A percentile compares a stretch with the other conserved stretches of the same genome.
Conservation (phyloP, 2,113 vertebrate genomes). For the Colinus virginianus region DNA sequence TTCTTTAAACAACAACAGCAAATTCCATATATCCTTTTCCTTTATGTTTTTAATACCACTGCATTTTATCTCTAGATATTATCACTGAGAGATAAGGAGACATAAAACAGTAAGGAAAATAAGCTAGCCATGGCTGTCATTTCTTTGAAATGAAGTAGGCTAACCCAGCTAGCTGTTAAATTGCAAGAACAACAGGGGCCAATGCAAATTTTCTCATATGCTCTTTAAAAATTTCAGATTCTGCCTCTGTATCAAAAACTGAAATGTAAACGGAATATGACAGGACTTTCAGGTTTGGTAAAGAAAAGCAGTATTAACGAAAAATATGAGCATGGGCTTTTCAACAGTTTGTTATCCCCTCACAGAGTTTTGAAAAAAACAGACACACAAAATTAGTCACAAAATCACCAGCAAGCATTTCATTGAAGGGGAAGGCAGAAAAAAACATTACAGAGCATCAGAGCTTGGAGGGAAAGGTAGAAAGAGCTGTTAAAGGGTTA, state of each 20-base stretch:
- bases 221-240: neutral
- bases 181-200: neutral
- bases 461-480: neutral
- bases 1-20: neutral
- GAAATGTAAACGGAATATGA: conserved; percentile 21
- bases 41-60: neutral
- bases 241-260: neutral
- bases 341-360: conserved; percentile 16
- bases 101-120: neutral
- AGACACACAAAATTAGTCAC: conserved; percentile 46
- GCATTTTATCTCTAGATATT: neutral
- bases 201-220: neutral
- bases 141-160: neutral
- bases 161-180: neutral
- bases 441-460: conserved; percentile 39
- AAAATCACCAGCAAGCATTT: conserved; percentile 43
- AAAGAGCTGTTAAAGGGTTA: conserved; percentile 51
- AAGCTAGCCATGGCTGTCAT: neutral
- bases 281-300: conserved; percentile 31
- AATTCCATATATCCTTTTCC: neutral
- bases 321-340: conserved; percentile 22
- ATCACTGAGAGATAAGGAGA: neutral
- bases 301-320: neutral
- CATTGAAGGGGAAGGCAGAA: conserved; percentile 56
- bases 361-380: conserved; percentile 11